Evolutionary conservation across 2,888 invertebrate genomes (phyloP).

Genomic region (Trichogramma evanescens): DNA sequence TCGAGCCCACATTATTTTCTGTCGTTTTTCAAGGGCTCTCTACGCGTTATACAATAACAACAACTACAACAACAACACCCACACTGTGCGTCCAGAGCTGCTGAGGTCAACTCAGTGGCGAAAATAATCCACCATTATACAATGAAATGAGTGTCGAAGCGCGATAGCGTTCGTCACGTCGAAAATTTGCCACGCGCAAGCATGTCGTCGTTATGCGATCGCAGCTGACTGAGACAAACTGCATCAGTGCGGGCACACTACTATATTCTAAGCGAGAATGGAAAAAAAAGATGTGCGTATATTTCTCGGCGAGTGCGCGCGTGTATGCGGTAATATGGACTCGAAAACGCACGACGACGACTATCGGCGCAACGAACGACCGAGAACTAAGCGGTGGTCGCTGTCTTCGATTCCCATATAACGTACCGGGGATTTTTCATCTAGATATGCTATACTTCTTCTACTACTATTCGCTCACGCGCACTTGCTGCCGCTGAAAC

Average conservation of each 20-base stretch:
- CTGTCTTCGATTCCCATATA: slow-evolving; percentile 34
- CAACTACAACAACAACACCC: neutral
- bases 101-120: slow-evolving; percentile 12
- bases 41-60: slow-evolving; percentile 1
- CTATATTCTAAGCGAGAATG: no score
- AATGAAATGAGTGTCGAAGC: neutral
- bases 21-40: slow-evolving; percentile 7
- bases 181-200: neutral
- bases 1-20: slow-evolving; percentile 29
- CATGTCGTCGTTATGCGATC: no score
- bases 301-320: no score
- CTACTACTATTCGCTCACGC: no score
- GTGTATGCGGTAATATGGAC: no score
- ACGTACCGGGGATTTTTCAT: slow-evolving; percentile 29
- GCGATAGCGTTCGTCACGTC: neutral
- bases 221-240: no score
- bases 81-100: slow-evolving; percentile 5
- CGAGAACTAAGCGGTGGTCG: slow-evolving; percentile 40
- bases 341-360: slow-evolving; percentile 8
- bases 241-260: no score
- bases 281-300: no score
- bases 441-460: neutral
- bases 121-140: neutral
- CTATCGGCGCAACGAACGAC: slow-evolving; percentile 38
- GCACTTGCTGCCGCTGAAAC: no score